A percentile compares a stretch with the other conserved stretches of the same genome.
Conservation (phyloP, 2,113 vertebrate species). For the Nibea coibor region DNA sequence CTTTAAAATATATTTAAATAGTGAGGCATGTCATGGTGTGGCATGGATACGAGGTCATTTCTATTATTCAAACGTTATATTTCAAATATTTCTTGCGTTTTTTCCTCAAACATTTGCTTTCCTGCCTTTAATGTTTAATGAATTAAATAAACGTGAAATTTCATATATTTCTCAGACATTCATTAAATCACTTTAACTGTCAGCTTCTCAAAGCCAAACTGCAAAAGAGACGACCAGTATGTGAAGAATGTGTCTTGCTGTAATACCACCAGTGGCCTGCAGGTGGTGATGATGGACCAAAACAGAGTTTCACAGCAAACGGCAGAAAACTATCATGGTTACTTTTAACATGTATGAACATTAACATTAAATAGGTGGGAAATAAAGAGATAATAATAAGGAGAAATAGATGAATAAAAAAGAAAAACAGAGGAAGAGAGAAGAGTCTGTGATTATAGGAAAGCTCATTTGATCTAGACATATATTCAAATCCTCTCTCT, state of each 20-base stretch:
- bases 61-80: too few relatives aligned
- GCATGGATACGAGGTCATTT: too few relatives aligned
- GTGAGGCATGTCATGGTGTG: too few relatives aligned
- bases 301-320: not conserved
- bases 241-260: not conserved
- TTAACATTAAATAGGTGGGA: not conserved
- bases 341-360: not conserved
- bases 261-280: not conserved
- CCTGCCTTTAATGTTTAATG: not conserved
- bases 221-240: not conserved
- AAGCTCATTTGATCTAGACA: not conserved
- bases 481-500: not conserved
- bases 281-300: constrained; percentile 8
- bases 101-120: not conserved
- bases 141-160: not conserved
- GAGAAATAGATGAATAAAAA: not conserved
- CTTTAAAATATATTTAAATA: too few relatives aligned
- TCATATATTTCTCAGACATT: not conserved
- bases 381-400: not conserved
- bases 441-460: not conserved
- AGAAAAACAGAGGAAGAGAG: not conserved
- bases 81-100: not conserved
- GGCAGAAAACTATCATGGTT: too few relatives aligned
- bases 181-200: not conserved
- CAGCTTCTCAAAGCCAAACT: not conserved